Evolutionary conservation across 1,140 invertebrate species (phyloP), one percentile per base, ranked within the genome.

Genomic region (Cherax quadricarinatus): DNA sequence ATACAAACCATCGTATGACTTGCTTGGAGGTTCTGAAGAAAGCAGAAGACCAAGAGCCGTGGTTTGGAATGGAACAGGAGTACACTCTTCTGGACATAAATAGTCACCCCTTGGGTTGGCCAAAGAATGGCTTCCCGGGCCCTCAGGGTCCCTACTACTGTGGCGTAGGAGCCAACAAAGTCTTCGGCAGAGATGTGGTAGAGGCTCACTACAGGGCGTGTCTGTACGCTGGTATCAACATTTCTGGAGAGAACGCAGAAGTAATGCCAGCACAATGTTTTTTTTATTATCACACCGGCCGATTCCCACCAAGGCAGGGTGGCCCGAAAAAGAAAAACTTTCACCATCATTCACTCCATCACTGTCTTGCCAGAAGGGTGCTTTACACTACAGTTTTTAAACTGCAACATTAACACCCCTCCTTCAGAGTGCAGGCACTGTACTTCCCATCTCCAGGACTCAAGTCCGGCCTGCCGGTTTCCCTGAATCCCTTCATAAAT

Each of bases 81-180:
- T 84, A 84, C 57, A 84, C 82, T 3, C 53, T 84, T 9, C 24
- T 84, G 82, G 82, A 84, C 82, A 84, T 41, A 14, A 57, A 84
- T 57, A 84, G 62, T 5, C 82, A 84, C 16, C 82, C 82, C 5
- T 18, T 84, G 53, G 82, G 82, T 6, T 84, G 82, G 82, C 82
- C 82, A 57, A 84, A 84, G 82, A 84, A 84, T 62, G 82, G 82
- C 82, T 84, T 41, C 57, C 82, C 82, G 21, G 53, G 82, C 7
- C 82, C 82, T 24, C 82, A 84, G 82, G 82, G 82, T 10, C 82
- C 82, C 53, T 84, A 84, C n/a, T 84, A 84, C 82, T 84, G 82
- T 18, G 82, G 82, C 16, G 82, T 84, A 2, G 82, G 82, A 16
- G 82, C 82, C n/a, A 48, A 62, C 0, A 84, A 30, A n/a, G 82